Base-by-base conservation (phyloP, 2,113 vertebrate species). In the Mormyrus iriodes region DNA sequence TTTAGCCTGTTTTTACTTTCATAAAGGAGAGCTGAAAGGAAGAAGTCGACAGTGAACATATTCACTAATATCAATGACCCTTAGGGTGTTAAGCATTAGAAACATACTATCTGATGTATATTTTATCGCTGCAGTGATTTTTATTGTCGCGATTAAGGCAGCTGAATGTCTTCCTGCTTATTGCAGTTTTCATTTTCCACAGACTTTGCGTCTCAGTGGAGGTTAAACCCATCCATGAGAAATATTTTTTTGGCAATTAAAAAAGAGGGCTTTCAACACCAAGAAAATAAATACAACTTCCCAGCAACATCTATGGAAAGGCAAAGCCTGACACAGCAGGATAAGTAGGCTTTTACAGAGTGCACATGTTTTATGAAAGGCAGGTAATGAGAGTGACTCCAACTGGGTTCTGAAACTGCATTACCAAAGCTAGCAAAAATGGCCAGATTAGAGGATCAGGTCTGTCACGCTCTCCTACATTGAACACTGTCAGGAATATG, bases 71-170 rank as follows among this genome's bases (percentile, higher is more conserved):
- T 83, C 93, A 94, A 94, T 93, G 94, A 94, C 93, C 94, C 92
- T 89, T 73, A 87, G 95, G 92, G 39, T 91, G 91, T 92, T 93
- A 95, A 94, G 94, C 94, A 93, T 95, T 94, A 94, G 92, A 94
- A 95, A 95, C 94, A 94, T 91, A 94, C 95, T 95, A 94, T 91
- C 55, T n/a, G 87, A 89, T 93, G 89, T 93, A 93, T 92, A 90
- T 93, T 96, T 96, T 94, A 95, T 93, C 88, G 91, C 94, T 69
- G 90, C 92, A 90, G 94, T 94, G 94, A 94, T 95, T 95, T 96
- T 96, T 94, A 95, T 90, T 91, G 91, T 88, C 92, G 92, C 89
- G 84, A 91, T 96, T 94, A 95, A 94, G 90, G 91, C 92, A 95
- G 94, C 93, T 93, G 91, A 92, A 94, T 92, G 93, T 94, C 91